Conservation (phyloP, 2,888 invertebrate species). For the Xestia rhomboidea region DNA sequence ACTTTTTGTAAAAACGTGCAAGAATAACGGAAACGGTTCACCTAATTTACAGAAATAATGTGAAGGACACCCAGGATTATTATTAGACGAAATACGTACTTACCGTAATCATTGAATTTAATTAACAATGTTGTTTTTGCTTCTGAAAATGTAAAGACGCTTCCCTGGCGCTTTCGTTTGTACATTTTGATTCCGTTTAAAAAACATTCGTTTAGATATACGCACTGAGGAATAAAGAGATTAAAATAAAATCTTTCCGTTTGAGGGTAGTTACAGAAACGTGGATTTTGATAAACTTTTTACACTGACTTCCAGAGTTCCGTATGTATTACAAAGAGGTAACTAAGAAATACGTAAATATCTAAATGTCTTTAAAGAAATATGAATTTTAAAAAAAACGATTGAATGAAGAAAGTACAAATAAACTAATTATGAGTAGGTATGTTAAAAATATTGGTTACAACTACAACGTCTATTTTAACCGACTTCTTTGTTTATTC, state of each 20-base stretch:
- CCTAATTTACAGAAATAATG: neutral
- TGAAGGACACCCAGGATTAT: neutral
- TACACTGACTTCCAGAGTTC: constrained; percentile 8
- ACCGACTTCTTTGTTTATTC: neutral
- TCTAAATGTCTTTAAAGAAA: neutral
- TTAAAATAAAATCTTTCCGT: constrained; percentile 56
- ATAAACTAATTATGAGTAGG: neutral
- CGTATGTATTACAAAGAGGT: constrained; percentile 8
- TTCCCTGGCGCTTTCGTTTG: constrained; percentile 1
- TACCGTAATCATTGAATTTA: constrained; percentile 21
- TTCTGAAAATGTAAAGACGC: constrained; percentile 14
- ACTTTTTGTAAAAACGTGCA: neutral
- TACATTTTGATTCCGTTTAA: constrained; percentile 34
- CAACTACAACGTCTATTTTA: neutral
- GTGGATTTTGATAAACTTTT: neutral
- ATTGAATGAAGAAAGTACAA: neutral
- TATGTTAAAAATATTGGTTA: neutral
- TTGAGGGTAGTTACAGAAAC: constrained; percentile 15
- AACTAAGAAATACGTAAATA: neutral
- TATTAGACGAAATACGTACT: constrained; percentile 4
- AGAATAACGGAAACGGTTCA: neutral
- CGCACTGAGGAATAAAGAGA: constrained; percentile 23
- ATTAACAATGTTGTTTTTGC: constrained; percentile 30
- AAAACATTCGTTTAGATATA: constrained; percentile 28
- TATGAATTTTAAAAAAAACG: neutral